Conservation (phyloP, 2,888 invertebrate species). For the Lycocerus yunnanus region DNA sequence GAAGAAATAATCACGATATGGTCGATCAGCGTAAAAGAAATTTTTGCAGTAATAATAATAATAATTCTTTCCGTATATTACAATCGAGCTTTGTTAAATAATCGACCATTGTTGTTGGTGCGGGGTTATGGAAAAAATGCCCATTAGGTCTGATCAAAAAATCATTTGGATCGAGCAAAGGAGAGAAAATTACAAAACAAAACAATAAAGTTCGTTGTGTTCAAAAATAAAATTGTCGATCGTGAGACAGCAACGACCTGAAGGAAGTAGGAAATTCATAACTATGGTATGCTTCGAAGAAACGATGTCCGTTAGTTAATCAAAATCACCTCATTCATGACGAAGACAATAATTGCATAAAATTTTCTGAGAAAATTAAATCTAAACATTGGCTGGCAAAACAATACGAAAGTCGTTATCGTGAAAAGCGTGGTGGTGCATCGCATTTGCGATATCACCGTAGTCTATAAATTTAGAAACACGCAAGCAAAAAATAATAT, state of each 20-base stretch:
- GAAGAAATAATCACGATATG: background rate
- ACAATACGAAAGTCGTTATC: background rate
- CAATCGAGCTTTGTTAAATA: background rate
- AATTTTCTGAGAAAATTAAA: conserved; percentile 17
- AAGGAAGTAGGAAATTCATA: conserved; percentile 13
- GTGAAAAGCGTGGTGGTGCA: background rate
- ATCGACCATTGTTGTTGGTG: background rate
- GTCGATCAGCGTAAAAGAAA: background rate
- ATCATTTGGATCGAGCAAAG: background rate
- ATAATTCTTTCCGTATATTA: background rate
- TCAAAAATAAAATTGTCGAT: background rate
- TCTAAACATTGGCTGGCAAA: background rate
- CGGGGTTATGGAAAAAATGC: background rate
- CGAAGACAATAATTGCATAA: conserved; percentile 14
- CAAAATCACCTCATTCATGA: conserved; percentile 17
- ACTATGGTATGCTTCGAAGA: conserved; percentile 5
- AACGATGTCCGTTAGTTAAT: conserved; percentile 5
- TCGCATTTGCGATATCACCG: background rate
- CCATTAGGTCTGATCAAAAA: background rate
- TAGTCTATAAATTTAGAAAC: background rate
- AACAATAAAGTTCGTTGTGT: background rate
- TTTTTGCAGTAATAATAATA: no score
- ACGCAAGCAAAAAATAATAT: background rate
- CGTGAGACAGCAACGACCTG: conserved; percentile 9
- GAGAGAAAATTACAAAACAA: background rate